Evolutionary conservation across 2,888 invertebrate species (phyloP).

Genomic region (Cryptocheilus praepositus): DNA sequence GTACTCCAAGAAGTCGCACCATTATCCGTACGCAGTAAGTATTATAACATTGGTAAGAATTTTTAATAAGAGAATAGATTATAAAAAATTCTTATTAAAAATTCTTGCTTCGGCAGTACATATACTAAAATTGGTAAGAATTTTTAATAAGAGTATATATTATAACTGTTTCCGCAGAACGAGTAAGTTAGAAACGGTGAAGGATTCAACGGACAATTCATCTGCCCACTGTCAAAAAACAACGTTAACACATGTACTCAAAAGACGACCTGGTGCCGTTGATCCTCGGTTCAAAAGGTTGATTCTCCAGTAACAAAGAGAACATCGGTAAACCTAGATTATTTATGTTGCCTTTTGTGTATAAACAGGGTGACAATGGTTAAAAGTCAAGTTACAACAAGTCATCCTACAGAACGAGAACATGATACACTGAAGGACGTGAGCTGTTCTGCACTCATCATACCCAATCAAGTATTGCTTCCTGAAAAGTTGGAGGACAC

Average conservation of each 20-base stretch:
- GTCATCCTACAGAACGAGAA: slow-evolving; percentile 36
- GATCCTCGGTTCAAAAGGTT: slow-evolving; percentile 70
- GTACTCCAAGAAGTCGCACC: slow-evolving; percentile 61
- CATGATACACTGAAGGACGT: slow-evolving; percentile 32
- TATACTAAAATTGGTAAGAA: not conserved
- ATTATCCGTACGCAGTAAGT: slow-evolving; percentile 56
- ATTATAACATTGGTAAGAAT: not conserved
- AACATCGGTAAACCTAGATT: not conserved
- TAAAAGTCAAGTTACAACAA: slow-evolving; percentile 51
- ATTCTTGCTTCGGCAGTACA: too few relatives aligned
- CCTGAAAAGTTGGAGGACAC: slow-evolving; percentile 33
- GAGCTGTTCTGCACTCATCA: slow-evolving; percentile 35
- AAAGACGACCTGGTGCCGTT: slow-evolving; percentile 57
- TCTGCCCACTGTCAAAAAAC: slow-evolving; percentile 21
- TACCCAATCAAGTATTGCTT: slow-evolving; percentile 32
- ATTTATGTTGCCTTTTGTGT: slow-evolving; percentile 11
- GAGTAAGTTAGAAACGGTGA: slow-evolving; percentile 27
- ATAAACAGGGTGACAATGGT: slow-evolving; percentile 42
- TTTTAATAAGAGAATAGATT: not conserved
- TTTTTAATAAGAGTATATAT: not conserved
- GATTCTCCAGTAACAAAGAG: slow-evolving; percentile 4
- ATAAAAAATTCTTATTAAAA: too few relatives aligned
- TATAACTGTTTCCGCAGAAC: not conserved
- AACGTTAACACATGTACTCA: slow-evolving; percentile 39
- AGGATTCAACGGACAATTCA: slow-evolving; percentile 21